Base-by-base conservation (phyloP, 2,888 invertebrate genomes). In the Tupiocoris notatus region DNA sequence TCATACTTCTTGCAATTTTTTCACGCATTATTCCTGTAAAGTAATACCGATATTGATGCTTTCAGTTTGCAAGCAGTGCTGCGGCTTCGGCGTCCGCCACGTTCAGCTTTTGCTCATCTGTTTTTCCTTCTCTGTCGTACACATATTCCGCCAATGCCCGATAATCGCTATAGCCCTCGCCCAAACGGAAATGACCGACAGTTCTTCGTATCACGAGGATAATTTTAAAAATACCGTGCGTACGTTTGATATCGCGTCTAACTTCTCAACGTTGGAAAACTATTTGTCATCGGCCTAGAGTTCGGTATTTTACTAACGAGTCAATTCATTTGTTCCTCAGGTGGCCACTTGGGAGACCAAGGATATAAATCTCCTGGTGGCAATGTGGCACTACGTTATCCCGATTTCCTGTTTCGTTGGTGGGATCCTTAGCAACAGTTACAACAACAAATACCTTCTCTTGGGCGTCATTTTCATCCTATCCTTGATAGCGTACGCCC, bases 61-160 rank as follows among this genome's bases (percentile, higher is more conserved):
- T 68, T 16, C 24, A 76, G 76, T 68, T 12, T 76, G 76, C 68
- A 76, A 76, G 39, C 62, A 67, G 18, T 76, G 76, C 56, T 76
- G 67, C 68, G 76, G 76, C 56, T 39, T 76, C 12, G 76, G 76
- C 1, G 76, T 76, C n/a, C 25, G 76, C 7, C 76, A 76, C 63
- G 56, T 76, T 18, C 76, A 76, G 54, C 76, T 76, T 3, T 17
- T 63, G 17, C 76, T 76, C 56, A 24, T 76, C 22, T 17, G 62
- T 23, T 62, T 67, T 17, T 56, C 17, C 59, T 62, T 76, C 24
- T 21, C 62, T 7, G 63, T 76, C 22, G 54, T 22, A 1, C 67
- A 54, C 9, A 68, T 76, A 7, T 68, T 76, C 54, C 23, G 56
- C 22, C 56, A 54, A 7, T 61, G 62, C n/a, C 62, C 67, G 1